phyloP scores from a whole-genome alignment of 2,113 vertebrate genomes.

The Australoheros scitulus region DNA sequence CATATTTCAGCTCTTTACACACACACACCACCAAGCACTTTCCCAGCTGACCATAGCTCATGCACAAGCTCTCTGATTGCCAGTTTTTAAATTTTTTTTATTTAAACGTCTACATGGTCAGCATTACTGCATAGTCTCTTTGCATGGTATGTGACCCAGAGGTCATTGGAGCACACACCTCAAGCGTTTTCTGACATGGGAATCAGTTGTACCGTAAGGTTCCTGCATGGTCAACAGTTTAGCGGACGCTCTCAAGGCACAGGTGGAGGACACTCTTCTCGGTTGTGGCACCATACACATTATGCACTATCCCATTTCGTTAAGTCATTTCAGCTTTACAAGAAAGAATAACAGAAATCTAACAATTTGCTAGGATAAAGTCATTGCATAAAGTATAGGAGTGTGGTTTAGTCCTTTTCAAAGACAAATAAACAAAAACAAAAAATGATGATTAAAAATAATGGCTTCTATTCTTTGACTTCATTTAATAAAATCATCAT shows the following conservation, averaged over 20 bases:
- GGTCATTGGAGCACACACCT: constrained; percentile 72
- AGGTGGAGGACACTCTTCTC: constrained; percentile 35
- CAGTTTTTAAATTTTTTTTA: constrained; percentile 46
- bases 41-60: constrained; percentile 64
- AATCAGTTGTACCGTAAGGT: constrained; percentile 47
- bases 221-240: constrained; percentile 36
- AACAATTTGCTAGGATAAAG: not conserved
- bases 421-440: not conserved
- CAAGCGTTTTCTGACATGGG: constrained; percentile 51
- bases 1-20: constrained; percentile 71
- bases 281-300: not conserved
- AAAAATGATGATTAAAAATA: not conserved
- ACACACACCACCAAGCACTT: constrained; percentile 58
- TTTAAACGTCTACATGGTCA: constrained; percentile 75
- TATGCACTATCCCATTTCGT: not conserved
- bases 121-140: constrained; percentile 66
- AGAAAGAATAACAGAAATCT: not conserved
- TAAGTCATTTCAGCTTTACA: accelerated
- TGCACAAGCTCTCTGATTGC: constrained; percentile 57
- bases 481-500: not conserved
- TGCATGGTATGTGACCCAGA: constrained; percentile 68
- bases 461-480: not conserved
- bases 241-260: constrained; percentile 19
- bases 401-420: not conserved
- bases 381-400: not conserved